Evolutionary conservation across 2,888 invertebrate genomes (phyloP).

Genomic region (Dasysyrphus tricinctus): DNA sequence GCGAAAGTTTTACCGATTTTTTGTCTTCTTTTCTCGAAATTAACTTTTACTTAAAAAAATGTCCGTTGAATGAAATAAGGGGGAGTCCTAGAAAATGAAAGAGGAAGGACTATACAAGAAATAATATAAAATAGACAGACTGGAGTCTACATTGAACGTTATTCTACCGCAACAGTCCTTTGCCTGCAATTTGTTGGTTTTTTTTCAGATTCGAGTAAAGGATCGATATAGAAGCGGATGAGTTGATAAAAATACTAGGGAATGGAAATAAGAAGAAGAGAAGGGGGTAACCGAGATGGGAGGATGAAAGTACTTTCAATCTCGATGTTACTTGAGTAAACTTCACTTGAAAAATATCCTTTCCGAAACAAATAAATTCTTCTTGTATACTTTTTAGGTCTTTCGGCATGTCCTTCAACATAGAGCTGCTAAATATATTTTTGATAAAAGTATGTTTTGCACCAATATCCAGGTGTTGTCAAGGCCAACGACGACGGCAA

Average conservation of each 20-base stretch:
- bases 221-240: neutral
- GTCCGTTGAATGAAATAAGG: neutral
- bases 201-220: constrained; percentile 26
- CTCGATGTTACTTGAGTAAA: constrained; percentile 51
- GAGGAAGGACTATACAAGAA: constrained; percentile 6
- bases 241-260: neutral
- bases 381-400: neutral
- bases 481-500: constrained; percentile 5
- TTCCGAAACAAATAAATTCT: constrained; percentile 49
- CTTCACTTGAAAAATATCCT: constrained; percentile 49
- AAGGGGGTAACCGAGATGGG: too few species aligned
- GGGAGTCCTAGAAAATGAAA: constrained; percentile 18
- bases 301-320: constrained; percentile 16
- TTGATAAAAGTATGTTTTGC: constrained; percentile 9
- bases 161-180: constrained; percentile 22
- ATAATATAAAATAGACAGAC: constrained; percentile 5
- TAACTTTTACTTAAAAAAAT: constrained; percentile 46
- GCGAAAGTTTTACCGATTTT: constrained; percentile 30
- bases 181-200: constrained; percentile 52
- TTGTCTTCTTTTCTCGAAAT: constrained; percentile 39
- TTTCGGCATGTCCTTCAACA: constrained; percentile 27
- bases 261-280: neutral
- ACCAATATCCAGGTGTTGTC: constrained; percentile 23
- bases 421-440: too few species aligned
- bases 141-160: constrained; percentile 23